Conservation (phyloP, 2,797 vertebrate species). For the Hoplostethus mediterraneus region DNA sequence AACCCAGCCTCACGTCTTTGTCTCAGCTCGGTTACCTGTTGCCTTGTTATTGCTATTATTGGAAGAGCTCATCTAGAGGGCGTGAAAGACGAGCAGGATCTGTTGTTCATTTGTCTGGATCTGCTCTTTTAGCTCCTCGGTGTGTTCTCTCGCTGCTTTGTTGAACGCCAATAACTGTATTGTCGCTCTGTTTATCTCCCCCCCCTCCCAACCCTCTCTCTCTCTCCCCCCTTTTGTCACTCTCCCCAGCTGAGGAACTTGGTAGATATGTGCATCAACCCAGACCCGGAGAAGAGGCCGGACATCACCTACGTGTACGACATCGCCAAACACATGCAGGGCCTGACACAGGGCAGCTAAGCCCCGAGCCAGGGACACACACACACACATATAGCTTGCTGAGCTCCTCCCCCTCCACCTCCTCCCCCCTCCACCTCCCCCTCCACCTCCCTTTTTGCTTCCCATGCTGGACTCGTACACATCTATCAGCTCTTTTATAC, state of each 20-base stretch:
- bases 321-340: conserved; percentile 95
- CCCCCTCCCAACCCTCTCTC: conserved; percentile 9
- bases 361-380: conserved; percentile 37
- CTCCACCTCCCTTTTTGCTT: conserved; percentile 42
- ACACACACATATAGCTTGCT: conserved; percentile 52
- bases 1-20: conserved; percentile 18
- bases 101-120: conserved; percentile 16
- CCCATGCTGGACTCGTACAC: conserved; percentile 65
- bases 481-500: conserved; percentile 52
- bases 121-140: conserved; percentile 1
- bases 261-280: conserved; percentile 98
- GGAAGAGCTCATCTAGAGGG: conserved; percentile 21
- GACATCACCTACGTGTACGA: conserved; percentile 96
- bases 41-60: conserved; percentile 22
- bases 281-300: conserved; percentile 97
- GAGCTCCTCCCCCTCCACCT: conserved; percentile 44
- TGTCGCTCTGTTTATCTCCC: conserved; percentile 30
- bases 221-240: conserved; percentile 10
- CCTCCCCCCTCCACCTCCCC: not conserved
- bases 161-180: conserved; percentile 33
- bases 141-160: not conserved
- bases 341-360: conserved; percentile 87
- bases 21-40: conserved; percentile 54
- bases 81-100: not conserved
- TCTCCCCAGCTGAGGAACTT: conserved; percentile 91